Base-by-base conservation (phyloP, 2,888 invertebrate genomes). In the Lithosia quadra region DNA sequence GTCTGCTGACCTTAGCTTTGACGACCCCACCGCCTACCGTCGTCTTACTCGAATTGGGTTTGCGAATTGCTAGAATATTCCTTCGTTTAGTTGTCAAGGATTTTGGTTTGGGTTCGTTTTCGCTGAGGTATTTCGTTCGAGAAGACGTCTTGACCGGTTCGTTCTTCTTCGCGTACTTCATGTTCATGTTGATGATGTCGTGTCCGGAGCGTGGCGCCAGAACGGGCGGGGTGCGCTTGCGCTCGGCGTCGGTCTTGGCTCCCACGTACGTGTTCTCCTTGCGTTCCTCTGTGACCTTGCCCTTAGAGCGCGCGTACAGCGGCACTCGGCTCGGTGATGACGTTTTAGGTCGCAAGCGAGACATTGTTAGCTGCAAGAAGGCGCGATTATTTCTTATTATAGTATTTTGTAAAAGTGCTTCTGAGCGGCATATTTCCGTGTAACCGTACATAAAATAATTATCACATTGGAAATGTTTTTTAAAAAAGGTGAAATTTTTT, bases 261-360 rank as follows among this genome's bases (percentile, higher is more conserved):
- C 90, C 92, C 21, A 81, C 88, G 87, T 92, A 95, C 1, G 95
- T 86, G 88, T 95, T 95, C 80, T 95, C 95, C 72, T 95, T 95
- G 70, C 94, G 90, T 68, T 95, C 95, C 73, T 94, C 94, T 4
- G 88, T 90, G 61, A 88, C 90, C 69, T 94, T 94, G 9, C 81
- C 88, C 72, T 94, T 94, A 65, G 91, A 85, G 64, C 94, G 92
- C 28, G 88, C 86, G 87, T 90, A 94, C 33, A 91, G 85, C 55
- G 92, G 93, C 79, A 81, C 86, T 24, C 93, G 87, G 10, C 88
- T 82, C 57, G 94, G 92, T 0, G 93, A 93, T 58, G 86, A 80
- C 33, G 91, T 88, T 84, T 93, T 93, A 22, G 93, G 91, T 28
- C 94, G 91, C 57, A 94, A 81, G 7, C 94, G 91, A 1, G 93